Evolutionary conservation across 2,888 invertebrate species (phyloP).

Genomic region (Anodontia alba): DNA sequence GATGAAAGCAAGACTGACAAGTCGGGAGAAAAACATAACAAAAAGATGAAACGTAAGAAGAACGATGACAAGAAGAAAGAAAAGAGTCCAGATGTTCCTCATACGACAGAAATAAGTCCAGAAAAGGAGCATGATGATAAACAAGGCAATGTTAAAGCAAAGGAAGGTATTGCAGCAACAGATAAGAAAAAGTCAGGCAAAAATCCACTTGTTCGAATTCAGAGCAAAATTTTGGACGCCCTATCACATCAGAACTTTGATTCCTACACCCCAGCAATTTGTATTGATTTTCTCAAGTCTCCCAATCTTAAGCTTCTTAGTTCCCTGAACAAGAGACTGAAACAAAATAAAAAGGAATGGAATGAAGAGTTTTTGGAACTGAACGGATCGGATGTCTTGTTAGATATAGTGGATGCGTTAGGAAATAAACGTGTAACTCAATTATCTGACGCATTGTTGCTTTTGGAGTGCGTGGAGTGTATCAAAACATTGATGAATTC

Average conservation of each 20-base stretch:
- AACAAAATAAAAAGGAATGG: conserved; percentile 75
- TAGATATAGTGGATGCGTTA: conserved; percentile 79
- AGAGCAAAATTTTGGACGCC: conserved; percentile 66
- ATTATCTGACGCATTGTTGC: conserved; percentile 80
- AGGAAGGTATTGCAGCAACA: neutral
- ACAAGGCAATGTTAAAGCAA: neutral
- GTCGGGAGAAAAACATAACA: conserved; percentile 12
- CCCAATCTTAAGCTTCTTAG: conserved; percentile 73
- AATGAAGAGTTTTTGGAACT: conserved; percentile 81
- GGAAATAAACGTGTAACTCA: conserved; percentile 77
- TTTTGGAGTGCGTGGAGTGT: conserved; percentile 83
- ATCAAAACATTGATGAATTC: conserved; percentile 90
- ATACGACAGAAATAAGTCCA: neutral
- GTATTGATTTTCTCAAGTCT: conserved; percentile 70
- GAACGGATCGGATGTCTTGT: conserved; percentile 75
- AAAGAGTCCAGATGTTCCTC: neutral
- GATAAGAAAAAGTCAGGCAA: neutral
- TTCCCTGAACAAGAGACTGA: conserved; percentile 79
- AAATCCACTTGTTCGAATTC: conserved; percentile 45
- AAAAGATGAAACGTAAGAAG: conserved; percentile 31
- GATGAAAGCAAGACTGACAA: neutral
- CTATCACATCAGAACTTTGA: conserved; percentile 73
- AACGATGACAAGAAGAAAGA: neutral
- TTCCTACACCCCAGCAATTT: conserved; percentile 75
- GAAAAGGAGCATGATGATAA: too few relatives aligned